Base-by-base conservation (phyloP, 2,113 vertebrate genomes). In the Macquaria ambigua region DNA sequence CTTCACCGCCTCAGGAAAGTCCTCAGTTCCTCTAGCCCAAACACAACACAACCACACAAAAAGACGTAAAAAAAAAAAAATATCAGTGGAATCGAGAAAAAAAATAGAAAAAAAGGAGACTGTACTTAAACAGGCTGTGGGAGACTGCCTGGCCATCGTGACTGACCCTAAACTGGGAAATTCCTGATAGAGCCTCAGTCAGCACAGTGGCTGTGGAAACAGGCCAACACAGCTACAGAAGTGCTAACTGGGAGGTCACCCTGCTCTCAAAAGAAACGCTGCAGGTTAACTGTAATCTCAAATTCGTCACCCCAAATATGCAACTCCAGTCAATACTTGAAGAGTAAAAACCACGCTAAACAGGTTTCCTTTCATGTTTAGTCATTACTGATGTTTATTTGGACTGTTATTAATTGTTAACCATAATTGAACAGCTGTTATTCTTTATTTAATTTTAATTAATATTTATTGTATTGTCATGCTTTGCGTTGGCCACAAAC, bases 111-210 rank as follows among this genome's bases (percentile, higher is more conserved):
- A 46, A 31, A 37, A 48, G 10, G 1, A 48, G 7, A 64, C 25
- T 28, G 39, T 28, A 34, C 16, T 85, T 25, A 53, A 71, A 56
- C 25, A 64, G 23, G 37, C 39, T 55, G 15, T 37, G 63, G 15
- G 39, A 74, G 21, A 71, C 59, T 62, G 12, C 21, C 11, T 64
- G 76, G 53, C 2, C 25, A 39, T 15, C 77, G 39, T 72, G 62
- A 73, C 28, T 41, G 62, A 74, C 63, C 69, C 34, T 31, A 71
- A 83, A 56, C 74, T 72, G 48, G 74, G 62, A 82, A 76, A 81
- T 76, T 79, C 43, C 55, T 56, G 53, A 66, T 9, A 43, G 53
- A 75, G 53, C 21, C 21, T 78, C 25, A 23, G 37, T 67, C 77
- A 43, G 56, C 46, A n/a, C 37, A 56, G 59, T 55, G 55, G 53